A percentile compares a stretch with the other conserved stretches of the same genome.
Conservation (phyloP, 2,888 invertebrate genomes). For the Netelia fuscicornis region DNA sequence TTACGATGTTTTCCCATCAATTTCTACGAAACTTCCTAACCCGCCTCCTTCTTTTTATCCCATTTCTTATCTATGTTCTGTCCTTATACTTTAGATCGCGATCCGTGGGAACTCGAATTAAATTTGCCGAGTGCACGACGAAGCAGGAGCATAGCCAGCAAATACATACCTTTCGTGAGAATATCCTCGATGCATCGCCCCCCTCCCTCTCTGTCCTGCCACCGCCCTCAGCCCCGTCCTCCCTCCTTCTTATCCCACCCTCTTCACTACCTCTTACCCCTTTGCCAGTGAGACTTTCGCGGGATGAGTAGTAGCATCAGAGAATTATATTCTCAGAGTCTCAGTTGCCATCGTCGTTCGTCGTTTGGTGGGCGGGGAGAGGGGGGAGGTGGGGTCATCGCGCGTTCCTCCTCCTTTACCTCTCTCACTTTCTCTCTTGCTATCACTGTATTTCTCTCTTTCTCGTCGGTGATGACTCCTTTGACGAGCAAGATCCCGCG, state of each 20-base stretch:
- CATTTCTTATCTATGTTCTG: slow-evolving; percentile 12
- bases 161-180: slow-evolving; percentile 68
- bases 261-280: slow-evolving; percentile 9
- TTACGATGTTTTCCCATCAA: slow-evolving; percentile 34
- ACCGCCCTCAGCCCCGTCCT: neutral
- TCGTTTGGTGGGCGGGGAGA: slow-evolving; percentile 54
- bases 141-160: slow-evolving; percentile 57
- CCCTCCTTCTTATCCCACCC: too few species aligned
- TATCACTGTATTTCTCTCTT: slow-evolving; percentile 33
- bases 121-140: slow-evolving; percentile 60
- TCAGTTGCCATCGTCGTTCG: slow-evolving; percentile 47
- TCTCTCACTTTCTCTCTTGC: slow-evolving; percentile 23
- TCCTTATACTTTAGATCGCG: slow-evolving; percentile 48
- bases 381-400: slow-evolving; percentile 63
- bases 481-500: slow-evolving; percentile 77
- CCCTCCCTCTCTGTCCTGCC: neutral
- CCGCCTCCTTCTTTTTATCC: slow-evolving; percentile 6
- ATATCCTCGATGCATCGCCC: slow-evolving; percentile 59
- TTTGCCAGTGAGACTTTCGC: slow-evolving; percentile 30
- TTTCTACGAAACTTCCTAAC: slow-evolving; percentile 52
- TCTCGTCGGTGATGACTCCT: slow-evolving; percentile 69
- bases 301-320: slow-evolving; percentile 64
- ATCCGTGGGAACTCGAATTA: slow-evolving; percentile 68
- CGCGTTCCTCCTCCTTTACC: slow-evolving; percentile 20
- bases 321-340: slow-evolving; percentile 66